phyloP scores from a whole-genome alignment of 2,888 invertebrate species.

The Cistogaster globosa region DNA sequence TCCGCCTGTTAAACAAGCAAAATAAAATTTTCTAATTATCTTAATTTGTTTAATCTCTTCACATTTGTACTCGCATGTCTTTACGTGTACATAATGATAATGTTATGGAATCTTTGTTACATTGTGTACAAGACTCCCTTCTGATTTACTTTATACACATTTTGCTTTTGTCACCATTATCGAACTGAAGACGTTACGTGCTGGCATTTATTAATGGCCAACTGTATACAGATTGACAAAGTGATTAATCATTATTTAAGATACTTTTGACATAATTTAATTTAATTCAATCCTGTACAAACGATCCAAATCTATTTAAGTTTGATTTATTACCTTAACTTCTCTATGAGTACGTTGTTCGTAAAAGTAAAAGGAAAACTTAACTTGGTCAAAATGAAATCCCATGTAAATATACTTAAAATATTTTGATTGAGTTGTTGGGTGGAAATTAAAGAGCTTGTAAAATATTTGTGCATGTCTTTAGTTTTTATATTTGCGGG shows the following conservation, averaged over 20 bases:
- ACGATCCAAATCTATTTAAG: constrained; percentile 59
- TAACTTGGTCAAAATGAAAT: constrained; percentile 17
- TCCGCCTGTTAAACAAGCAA: too few relatives aligned
- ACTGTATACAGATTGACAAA: constrained; percentile 72
- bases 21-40: too few relatives aligned
- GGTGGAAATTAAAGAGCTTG: constrained; percentile 15
- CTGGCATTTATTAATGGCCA: constrained; percentile 73
- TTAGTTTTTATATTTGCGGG: too few relatives aligned
- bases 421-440: constrained; percentile 38
- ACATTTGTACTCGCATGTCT: neutral
- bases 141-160: neutral
- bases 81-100: neutral
- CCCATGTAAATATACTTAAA: neutral
- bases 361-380: constrained; percentile 1
- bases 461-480: constrained; percentile 17
- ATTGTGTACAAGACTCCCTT: neutral
- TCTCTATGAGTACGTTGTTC: neutral
- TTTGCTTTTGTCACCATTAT: constrained; percentile 58
- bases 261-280: constrained; percentile 66
- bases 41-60: neutral
- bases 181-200: constrained; percentile 51
- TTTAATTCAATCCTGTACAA: constrained; percentile 64
- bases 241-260: constrained; percentile 73
- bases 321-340: constrained; percentile 62
- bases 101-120: neutral